Percentiles rank a stretch among this genome's conserved stretches.
phyloP scores from a whole-genome alignment of 1,140 invertebrate species.

The Physella acuta region DNA sequence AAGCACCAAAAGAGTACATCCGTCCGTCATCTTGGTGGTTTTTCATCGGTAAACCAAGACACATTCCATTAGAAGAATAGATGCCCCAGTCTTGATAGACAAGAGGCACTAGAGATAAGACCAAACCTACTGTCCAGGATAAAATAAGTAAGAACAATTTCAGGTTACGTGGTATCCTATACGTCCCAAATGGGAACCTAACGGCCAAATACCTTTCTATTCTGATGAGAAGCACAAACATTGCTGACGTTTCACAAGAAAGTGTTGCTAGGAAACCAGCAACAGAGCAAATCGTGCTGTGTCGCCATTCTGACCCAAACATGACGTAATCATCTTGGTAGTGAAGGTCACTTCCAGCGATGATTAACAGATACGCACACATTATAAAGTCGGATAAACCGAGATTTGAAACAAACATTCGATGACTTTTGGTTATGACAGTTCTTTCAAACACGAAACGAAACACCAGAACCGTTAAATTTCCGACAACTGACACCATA shows the following conservation, averaged over 20 bases:
- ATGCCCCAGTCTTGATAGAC: no score
- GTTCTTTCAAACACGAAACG: slow-evolving; percentile 23
- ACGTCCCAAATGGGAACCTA: slow-evolving; percentile 39
- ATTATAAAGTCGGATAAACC: no score
- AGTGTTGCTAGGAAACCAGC: no score
- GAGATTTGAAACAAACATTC: slow-evolving; percentile 41
- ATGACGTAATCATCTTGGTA: no score
- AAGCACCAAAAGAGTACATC: slow-evolving; percentile 23
- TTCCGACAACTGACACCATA: slow-evolving; percentile 33
- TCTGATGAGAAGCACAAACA: no score
- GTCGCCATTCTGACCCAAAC: no score
- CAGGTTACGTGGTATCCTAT: neutral
- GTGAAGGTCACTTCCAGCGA: no score
- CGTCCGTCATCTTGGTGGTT: neutral
- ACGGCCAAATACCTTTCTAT: slow-evolving; percentile 25
- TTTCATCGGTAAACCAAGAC: no score
- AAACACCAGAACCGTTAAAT: slow-evolving; percentile 31
- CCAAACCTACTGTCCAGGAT: neutral
- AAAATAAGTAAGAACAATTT: neutral
- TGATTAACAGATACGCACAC: no score
- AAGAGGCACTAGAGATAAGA: neutral
- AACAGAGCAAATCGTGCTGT: no score
- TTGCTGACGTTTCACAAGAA: slow-evolving; percentile 28
- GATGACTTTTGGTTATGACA: slow-evolving; percentile 29
- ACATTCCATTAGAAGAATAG: no score